Conservation (phyloP, 1,140 invertebrate species). For the Drosophila lacertosa region DNA sequence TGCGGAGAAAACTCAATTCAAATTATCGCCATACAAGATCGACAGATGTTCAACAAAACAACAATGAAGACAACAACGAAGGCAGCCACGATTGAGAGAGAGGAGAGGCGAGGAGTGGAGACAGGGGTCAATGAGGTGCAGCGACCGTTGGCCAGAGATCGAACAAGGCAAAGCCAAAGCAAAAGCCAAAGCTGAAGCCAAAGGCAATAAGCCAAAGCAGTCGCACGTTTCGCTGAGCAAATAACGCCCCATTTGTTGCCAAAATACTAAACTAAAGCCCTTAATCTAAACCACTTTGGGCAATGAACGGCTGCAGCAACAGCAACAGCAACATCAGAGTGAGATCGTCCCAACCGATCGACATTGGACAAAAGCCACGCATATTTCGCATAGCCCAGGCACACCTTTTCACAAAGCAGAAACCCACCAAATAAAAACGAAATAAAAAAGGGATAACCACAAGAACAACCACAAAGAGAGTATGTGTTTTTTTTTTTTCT, state of each 20-base stretch:
- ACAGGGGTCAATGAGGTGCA: constrained; percentile 74
- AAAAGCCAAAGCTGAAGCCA: constrained; percentile 51
- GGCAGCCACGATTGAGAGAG: constrained; percentile 15
- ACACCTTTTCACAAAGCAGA: constrained; percentile 64
- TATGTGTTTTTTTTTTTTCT: too few species aligned
- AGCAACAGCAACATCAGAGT: constrained; percentile 1
- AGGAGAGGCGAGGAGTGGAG: not conserved
- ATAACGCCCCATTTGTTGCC: constrained; percentile 71
- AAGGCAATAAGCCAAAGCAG: constrained; percentile 57
- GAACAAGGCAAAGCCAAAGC: constrained; percentile 42
- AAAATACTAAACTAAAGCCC: constrained; percentile 70
- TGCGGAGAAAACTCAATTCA: constrained; percentile 78
- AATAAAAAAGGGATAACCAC: constrained; percentile 45
- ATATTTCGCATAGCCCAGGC: constrained; percentile 80
- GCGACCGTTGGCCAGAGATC: constrained; percentile 67
- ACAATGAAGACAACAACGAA: constrained; percentile 30
- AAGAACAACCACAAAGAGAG: constrained; percentile 1
- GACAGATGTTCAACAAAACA: constrained; percentile 75
- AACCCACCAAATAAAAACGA: constrained; percentile 20
- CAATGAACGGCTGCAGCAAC: constrained; percentile 34
- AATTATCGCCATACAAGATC: constrained; percentile 80
- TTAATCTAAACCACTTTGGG: constrained; percentile 83
- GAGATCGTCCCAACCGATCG: constrained; percentile 60
- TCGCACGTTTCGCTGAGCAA: constrained; percentile 79
- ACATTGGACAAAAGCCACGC: constrained; percentile 71